Percentiles rank a stretch among this genome's conserved stretches.
Evolutionary conservation across 1,140 invertebrate genomes (phyloP).

Genomic region (Drosophila leontia): DNA sequence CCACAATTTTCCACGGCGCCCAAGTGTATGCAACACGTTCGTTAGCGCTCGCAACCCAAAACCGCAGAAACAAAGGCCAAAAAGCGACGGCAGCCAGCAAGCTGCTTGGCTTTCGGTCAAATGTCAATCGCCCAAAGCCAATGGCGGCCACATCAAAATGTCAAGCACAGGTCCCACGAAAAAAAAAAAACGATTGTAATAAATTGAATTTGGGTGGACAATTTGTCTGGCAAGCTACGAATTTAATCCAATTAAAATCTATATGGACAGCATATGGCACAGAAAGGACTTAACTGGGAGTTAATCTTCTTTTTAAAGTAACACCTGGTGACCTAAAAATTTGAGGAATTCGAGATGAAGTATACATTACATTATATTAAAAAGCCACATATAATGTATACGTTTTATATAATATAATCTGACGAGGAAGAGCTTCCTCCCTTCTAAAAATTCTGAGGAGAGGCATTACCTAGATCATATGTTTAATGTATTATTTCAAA

Average conservation of each 20-base stretch:
- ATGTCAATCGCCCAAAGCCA: conserved; percentile 50
- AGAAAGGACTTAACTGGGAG: background rate
- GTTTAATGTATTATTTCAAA: too few relatives aligned
- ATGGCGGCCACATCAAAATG: conserved; percentile 47
- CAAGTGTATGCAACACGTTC: conserved; percentile 60
- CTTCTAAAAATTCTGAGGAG: too few relatives aligned
- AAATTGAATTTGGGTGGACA: conserved; percentile 42
- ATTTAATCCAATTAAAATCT: conserved; percentile 28
- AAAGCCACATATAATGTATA: too few relatives aligned
- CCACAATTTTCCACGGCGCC: conserved; percentile 20
- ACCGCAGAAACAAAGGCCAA: conserved; percentile 37
- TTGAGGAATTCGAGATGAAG: too few relatives aligned
- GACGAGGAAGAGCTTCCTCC: too few relatives aligned
- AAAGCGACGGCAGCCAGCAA: conserved; percentile 2
- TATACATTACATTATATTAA: too few relatives aligned
- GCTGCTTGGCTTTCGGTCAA: conserved; percentile 26
- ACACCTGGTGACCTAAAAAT: background rate
- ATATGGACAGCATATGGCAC: conserved; percentile 10
- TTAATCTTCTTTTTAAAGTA: background rate
- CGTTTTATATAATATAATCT: too few relatives aligned
- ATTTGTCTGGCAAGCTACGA: background rate
- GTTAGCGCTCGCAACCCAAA: conserved; percentile 8
- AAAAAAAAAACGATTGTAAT: background rate
- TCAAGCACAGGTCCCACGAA: conserved; percentile 18
- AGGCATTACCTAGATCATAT: too few relatives aligned